phyloP scores from a whole-genome alignment of 1,140 invertebrate species.

The Babylonia areolata region DNA sequence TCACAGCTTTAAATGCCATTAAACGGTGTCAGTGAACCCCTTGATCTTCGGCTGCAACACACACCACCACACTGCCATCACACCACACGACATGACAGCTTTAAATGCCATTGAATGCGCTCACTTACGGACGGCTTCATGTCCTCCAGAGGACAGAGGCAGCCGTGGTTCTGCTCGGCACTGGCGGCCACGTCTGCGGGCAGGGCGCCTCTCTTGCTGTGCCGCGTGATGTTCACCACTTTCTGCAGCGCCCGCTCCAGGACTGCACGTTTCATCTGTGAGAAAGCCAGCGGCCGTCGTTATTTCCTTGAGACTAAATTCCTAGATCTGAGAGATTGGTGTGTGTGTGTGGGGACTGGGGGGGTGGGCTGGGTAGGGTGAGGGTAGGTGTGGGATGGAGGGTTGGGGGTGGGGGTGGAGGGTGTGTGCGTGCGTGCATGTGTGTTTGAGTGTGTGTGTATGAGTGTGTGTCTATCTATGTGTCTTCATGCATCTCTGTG shows the following conservation, averaged over 20 bases:
- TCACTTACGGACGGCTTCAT: conserved; percentile 22
- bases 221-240: conserved; percentile 9
- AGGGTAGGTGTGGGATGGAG: too few relatives aligned
- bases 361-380: too few relatives aligned
- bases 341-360: too few relatives aligned
- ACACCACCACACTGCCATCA: too few relatives aligned
- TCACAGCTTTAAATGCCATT: neutral
- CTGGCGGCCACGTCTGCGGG: neutral
- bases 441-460: too few relatives aligned
- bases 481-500: neutral
- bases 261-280: neutral
- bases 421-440: too few relatives aligned
- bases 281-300: too few relatives aligned
- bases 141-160: conserved; percentile 9
- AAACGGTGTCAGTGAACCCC: neutral
- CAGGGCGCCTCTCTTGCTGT: neutral
- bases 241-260: conserved; percentile 8
- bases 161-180: neutral
- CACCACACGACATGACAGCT: too few relatives aligned
- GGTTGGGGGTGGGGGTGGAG: too few relatives aligned
- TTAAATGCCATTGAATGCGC: neutral
- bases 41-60: conserved; percentile 9
- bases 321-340: too few relatives aligned
- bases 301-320: too few relatives aligned
- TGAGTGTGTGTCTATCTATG: too few relatives aligned